Evolutionary conservation across 2,797 vertebrate species (phyloP).

Genomic region (Luscinia megarhynchos): DNA sequence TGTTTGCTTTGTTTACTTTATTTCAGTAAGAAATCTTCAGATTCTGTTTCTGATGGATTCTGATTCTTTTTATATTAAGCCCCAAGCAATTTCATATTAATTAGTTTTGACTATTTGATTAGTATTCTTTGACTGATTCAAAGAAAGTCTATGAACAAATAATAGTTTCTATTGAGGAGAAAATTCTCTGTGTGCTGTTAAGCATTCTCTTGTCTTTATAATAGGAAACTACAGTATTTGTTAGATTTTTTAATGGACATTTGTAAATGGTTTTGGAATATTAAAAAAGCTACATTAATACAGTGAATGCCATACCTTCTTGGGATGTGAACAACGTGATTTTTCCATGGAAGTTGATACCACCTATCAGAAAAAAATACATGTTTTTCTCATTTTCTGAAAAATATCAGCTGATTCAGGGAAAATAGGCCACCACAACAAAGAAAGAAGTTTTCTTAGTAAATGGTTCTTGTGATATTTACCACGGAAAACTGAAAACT

Average conservation of each 20-base stretch:
- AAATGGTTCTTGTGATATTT: background rate
- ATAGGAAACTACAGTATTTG: background rate
- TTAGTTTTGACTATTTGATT: background rate
- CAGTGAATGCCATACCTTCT: background rate
- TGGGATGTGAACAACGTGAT: background rate
- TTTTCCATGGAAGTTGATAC: background rate
- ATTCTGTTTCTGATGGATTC: background rate
- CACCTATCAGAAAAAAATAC: background rate
- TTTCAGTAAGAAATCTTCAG: background rate
- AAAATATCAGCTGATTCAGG: background rate
- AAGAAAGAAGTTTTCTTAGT: background rate
- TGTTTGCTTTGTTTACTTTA: background rate
- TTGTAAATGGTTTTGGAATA: background rate
- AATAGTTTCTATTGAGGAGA: background rate
- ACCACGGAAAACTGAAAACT: background rate
- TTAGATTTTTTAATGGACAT: background rate
- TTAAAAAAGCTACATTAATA: background rate
- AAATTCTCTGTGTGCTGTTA: background rate
- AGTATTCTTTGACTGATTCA: background rate
- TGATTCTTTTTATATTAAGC: background rate
- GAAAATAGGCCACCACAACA: background rate
- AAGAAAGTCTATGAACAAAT: background rate
- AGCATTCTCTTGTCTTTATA: background rate
- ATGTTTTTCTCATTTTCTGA: background rate
- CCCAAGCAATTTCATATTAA: background rate